Evolutionary conservation across 2,113 vertebrate genomes (phyloP).

Genomic region (Leucopternis melanops): DNA sequence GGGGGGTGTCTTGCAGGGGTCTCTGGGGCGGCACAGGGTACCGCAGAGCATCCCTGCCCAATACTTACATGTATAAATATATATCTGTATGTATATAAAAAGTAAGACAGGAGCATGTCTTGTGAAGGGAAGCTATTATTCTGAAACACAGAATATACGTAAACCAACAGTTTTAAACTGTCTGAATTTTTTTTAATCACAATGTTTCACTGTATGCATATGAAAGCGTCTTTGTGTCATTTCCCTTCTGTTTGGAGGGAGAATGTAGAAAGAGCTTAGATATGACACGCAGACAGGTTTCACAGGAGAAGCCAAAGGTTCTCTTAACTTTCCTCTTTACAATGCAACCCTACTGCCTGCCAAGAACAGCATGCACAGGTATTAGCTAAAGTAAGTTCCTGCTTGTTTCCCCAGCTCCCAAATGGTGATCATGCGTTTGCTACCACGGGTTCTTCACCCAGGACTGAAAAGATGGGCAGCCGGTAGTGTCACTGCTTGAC

Average conservation of each 20-base stretch:
- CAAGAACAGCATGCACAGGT: background rate
- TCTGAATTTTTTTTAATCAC: background rate
- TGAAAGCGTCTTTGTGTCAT: background rate
- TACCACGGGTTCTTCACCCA: background rate
- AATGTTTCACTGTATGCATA: background rate
- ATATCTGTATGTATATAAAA: background rate
- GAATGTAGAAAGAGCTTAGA: background rate
- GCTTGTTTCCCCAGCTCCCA: background rate
- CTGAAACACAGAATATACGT: background rate
- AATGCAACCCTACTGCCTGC: background rate
- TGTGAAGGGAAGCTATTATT: background rate
- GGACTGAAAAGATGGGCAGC: background rate
- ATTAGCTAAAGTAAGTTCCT: background rate
- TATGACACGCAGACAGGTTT: accelerated
- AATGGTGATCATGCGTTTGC: background rate
- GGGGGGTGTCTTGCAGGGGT: too few species aligned
- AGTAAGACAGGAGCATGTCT: background rate
- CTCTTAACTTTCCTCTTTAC: background rate
- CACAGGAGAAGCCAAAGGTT: background rate
- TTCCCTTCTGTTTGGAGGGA: background rate
- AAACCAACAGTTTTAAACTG: background rate
- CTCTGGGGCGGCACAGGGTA: too few species aligned
- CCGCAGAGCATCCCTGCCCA: too few species aligned
- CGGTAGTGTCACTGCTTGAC: background rate
- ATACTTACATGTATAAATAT: background rate